Evolutionary conservation across 2,113 vertebrate species (phyloP).

Genomic region (Prionailurus viverrinus): DNA sequence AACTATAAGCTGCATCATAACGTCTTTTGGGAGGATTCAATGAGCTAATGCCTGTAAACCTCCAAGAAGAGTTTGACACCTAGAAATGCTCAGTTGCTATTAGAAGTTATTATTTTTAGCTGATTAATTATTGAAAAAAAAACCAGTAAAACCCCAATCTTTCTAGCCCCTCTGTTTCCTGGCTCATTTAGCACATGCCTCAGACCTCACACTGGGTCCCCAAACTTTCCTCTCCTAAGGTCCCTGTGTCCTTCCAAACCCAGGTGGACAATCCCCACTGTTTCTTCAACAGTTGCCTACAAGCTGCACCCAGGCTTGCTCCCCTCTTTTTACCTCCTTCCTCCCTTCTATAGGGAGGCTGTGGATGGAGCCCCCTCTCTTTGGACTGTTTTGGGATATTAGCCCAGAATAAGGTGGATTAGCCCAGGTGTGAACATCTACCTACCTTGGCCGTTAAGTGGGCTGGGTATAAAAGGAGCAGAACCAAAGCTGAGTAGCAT

Average conservation of each 20-base stretch:
- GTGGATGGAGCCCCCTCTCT: too few relatives aligned
- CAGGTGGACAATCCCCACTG: background rate
- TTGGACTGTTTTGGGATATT: background rate
- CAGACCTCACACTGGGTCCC: background rate
- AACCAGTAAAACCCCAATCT: background rate
- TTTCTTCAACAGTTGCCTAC: background rate
- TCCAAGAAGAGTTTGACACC: background rate
- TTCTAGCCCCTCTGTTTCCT: background rate
- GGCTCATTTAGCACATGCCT: too few relatives aligned
- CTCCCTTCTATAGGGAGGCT: background rate
- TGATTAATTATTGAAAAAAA: background rate
- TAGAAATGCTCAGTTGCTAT: background rate
- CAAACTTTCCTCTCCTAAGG: background rate
- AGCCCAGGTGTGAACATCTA: background rate
- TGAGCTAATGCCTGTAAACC: background rate
- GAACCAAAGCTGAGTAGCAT: background rate
- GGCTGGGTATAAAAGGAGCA: background rate
- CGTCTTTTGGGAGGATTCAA: accelerated
- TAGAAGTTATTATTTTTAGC: background rate
- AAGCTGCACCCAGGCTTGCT: background rate
- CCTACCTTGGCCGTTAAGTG: background rate
- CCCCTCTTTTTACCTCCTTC: too few relatives aligned
- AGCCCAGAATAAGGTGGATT: background rate
- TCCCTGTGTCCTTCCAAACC: background rate
- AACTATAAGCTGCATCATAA: background rate